A percentile compares a stretch with the other conserved stretches of the same genome.
Conservation (phyloP, 1,140 invertebrate genomes). For the Scylla paramamosain region DNA sequence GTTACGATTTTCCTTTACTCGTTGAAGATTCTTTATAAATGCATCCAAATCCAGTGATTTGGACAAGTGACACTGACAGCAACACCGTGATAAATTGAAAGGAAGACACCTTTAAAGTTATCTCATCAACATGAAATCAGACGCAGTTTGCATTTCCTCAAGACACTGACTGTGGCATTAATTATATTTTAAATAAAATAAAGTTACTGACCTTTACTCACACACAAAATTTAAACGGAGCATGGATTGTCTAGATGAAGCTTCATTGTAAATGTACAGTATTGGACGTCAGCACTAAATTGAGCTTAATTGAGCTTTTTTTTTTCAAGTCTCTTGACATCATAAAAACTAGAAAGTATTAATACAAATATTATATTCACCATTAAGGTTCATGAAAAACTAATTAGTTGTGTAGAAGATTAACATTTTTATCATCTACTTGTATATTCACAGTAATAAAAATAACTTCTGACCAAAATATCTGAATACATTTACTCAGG, state of each 20-base stretch:
- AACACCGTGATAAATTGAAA: neutral
- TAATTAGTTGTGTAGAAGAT: conserved; percentile 51
- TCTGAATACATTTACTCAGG: conserved; percentile 56
- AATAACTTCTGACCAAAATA: conserved; percentile 72
- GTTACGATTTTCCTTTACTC: too few species aligned
- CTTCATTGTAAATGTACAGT: conserved; percentile 60
- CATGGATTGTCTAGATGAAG: conserved; percentile 69
- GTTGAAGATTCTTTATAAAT: neutral
- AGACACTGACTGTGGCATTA: neutral
- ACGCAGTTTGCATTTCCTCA: neutral
- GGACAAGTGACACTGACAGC: neutral
- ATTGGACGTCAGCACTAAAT: conserved; percentile 72
- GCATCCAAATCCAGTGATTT: neutral
- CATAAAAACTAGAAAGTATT: conserved; percentile 61
- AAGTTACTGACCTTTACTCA: neutral
- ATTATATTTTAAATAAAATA: neutral
- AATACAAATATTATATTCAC: conserved; percentile 55
- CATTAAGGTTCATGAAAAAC: conserved; percentile 63
- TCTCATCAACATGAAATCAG: neutral
- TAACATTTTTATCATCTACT: conserved; percentile 65
- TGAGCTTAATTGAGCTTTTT: conserved; percentile 73
- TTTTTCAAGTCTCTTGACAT: conserved; percentile 57
- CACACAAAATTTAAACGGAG: conserved; percentile 13
- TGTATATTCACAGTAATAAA: conserved; percentile 63
- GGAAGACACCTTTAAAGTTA: neutral